phyloP scores from a whole-genome alignment of 2,888 invertebrate genomes.

The Dromius quadrimaculatus region DNA sequence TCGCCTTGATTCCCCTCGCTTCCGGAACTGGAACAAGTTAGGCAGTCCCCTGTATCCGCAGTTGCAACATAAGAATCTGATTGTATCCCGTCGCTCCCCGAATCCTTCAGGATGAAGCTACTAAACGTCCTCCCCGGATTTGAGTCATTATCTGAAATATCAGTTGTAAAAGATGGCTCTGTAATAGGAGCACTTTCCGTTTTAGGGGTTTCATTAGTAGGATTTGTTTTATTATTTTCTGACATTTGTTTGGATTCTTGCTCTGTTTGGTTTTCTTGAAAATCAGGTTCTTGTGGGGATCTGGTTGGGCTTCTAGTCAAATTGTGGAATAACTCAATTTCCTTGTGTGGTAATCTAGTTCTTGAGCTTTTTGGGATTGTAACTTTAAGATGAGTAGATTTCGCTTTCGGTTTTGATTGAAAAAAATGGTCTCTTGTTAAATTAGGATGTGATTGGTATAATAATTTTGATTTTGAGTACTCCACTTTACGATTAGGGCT shows the following conservation, averaged over 20 bases:
- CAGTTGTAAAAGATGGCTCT: constrained; percentile 33
- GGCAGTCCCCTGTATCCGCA: constrained; percentile 65
- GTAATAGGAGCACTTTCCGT: background rate
- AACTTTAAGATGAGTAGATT: constrained; percentile 42
- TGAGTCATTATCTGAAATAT: constrained; percentile 43
- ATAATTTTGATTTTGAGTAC: constrained; percentile 56
- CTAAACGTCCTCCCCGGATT: constrained; percentile 38
- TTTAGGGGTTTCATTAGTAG: too few relatives aligned
- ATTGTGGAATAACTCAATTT: constrained; percentile 78
- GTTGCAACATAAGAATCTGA: constrained; percentile 57
- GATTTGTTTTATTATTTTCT: constrained; percentile 12
- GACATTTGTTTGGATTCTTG: constrained; percentile 11
- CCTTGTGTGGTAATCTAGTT: constrained; percentile 69
- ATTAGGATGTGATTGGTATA: constrained; percentile 63
- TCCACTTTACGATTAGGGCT: constrained; percentile 65
- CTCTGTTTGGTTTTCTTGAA: constrained; percentile 6
- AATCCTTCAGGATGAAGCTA: constrained; percentile 45
- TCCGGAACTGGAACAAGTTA: constrained; percentile 66
- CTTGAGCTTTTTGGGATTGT: constrained; percentile 13
- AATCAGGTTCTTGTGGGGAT: constrained; percentile 8
- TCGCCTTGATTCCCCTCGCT: constrained; percentile 56
- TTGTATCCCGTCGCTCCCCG: constrained; percentile 42
- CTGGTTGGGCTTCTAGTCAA: constrained; percentile 73
- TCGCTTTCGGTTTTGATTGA: constrained; percentile 45
- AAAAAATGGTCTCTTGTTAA: constrained; percentile 55